phyloP scores from a whole-genome alignment of 2,888 invertebrate species.

The Bimastos eiseni region DNA sequence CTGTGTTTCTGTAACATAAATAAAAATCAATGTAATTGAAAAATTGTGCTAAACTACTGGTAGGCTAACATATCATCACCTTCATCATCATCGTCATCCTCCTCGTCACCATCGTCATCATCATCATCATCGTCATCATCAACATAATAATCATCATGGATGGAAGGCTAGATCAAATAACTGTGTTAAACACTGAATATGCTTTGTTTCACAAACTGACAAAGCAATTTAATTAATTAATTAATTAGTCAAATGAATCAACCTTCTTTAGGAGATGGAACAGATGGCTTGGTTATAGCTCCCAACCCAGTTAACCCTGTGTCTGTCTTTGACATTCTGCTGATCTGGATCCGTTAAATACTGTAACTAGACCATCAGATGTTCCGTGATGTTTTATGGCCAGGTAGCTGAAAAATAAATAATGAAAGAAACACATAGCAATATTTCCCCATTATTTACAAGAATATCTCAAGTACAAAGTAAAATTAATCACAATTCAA shows the following conservation, averaged over 20 bases:
- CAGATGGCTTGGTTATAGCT: not conserved
- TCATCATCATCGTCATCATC: too few species aligned
- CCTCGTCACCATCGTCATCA: too few species aligned
- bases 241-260: not conserved
- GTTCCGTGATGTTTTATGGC: not conserved
- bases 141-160: too few species aligned
- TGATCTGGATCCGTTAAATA: not conserved
- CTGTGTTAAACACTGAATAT: not conserved
- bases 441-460: not conserved
- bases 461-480: too few species aligned
- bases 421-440: not conserved
- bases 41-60: not conserved
- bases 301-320: not conserved
- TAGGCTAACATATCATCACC: too few species aligned
- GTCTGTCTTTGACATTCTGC: not conserved
- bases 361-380: not conserved
- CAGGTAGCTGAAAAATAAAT: not conserved
- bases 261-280: slow-evolving; percentile 23
- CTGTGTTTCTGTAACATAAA: slow-evolving; percentile 14
- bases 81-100: too few species aligned
- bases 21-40: not conserved
- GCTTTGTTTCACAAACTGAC: not conserved
- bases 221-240: not conserved
- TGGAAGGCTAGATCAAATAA: not conserved
- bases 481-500: not conserved